Conservation (phyloP, 2,888 invertebrate genomes). For the Drosophila borborema region DNA sequence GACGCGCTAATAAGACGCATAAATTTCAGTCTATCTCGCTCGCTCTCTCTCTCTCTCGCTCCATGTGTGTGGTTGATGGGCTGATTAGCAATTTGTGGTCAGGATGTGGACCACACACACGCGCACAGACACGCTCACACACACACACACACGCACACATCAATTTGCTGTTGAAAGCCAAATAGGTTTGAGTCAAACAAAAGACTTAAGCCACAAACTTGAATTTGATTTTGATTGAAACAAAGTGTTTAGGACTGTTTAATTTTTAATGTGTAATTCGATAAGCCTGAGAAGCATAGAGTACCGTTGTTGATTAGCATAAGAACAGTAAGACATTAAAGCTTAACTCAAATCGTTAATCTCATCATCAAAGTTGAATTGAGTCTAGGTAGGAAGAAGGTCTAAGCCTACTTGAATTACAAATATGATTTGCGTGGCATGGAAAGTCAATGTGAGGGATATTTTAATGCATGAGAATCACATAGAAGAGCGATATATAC, state of each 20-base stretch:
- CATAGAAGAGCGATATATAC: neutral
- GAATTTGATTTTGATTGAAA: constrained; percentile 17
- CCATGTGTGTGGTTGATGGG: constrained; percentile 44
- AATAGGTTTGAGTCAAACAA: constrained; percentile 29
- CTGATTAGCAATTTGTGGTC: constrained; percentile 72
- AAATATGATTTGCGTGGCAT: neutral
- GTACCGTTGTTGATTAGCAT: constrained; percentile 7
- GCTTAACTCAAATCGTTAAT: neutral
- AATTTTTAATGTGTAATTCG: constrained; percentile 7
- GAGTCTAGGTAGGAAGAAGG: neutral
- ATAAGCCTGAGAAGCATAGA: constrained; percentile 4
- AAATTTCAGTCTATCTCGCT: constrained; percentile 47
- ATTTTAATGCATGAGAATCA: neutral
- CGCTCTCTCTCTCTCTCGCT: constrained; percentile 15
- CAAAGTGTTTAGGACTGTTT: neutral
- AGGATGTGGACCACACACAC: constrained; percentile 69
- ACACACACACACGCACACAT: constrained; percentile 23
- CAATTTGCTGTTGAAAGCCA: constrained; percentile 54
- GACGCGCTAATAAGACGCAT: constrained; percentile 72
- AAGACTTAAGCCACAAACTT: constrained; percentile 57
- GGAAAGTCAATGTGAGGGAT: too few species aligned
- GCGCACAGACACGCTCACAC: constrained; percentile 65
- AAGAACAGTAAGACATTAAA: constrained; percentile 1
- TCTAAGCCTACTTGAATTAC: neutral
- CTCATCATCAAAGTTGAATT: neutral